Evolutionary conservation across 2,888 invertebrate genomes (phyloP), one percentile per base, ranked within the genome.

Genomic region (Scelioninae gen. 1): DNA sequence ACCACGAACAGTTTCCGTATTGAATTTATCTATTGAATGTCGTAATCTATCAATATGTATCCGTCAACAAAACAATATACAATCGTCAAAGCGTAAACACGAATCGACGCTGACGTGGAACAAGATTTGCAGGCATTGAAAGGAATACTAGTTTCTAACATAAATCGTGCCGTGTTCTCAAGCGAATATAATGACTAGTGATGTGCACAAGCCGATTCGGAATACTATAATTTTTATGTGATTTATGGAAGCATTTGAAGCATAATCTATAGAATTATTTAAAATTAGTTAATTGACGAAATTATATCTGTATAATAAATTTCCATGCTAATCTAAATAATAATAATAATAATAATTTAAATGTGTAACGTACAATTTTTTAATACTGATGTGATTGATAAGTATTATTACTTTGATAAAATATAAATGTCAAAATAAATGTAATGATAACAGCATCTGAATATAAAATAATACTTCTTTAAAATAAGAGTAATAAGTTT

Each of bases 111-210:
- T 40, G 55, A 47, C 11, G 47, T 13, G 51, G 9, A 38, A 55
- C 31, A 63, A 65, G 68, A 74, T 74, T 80, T 80, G 74, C 40
- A 38, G 63, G 38, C 62, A 40, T 31, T 43, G 56, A 40, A 56
- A 75, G 60, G 71, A 81, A 76, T 69, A 47, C 53, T 32, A 43
- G 49, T 58, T 81, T 69, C 69, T 38, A 56, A 69, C 66, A 75
- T 63, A 55, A 69, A 75, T 58, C 58, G 53, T 13, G 40, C 11
- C 16, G 40, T 34, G 34, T 65, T 65, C 29, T 53, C 53, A 29
- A 29, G 11, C 40, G 43, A 43, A 53, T 13, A 40, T 66, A 66
- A 66, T 66, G 65, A 63, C 32, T 15, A 13, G 9, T 45, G 15
- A 62, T 62, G 62, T 47, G 62, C 15, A 38, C 49, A 9, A 49